Percentiles rank a stretch among this genome's conserved stretches.
Evolutionary conservation across 2,113 vertebrate species (phyloP).

Genomic region (Verasper variegatus): DNA sequence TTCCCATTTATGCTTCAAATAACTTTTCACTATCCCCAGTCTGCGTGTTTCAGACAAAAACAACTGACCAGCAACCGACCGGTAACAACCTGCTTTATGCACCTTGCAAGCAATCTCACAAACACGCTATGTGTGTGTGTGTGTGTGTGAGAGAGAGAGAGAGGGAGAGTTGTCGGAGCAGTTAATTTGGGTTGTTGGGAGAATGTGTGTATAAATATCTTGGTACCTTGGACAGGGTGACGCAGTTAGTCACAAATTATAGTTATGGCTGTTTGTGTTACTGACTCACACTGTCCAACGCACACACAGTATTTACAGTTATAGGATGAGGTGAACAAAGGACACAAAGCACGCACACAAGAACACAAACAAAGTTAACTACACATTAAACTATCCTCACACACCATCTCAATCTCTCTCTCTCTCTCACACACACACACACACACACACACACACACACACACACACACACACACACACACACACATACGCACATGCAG

Average conservation of each 20-base stretch:
- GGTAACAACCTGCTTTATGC: constrained; percentile 32
- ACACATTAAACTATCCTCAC: constrained; percentile 41
- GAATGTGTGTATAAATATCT: constrained; percentile 54
- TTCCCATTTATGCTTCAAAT: constrained; percentile 30
- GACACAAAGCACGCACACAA: constrained; percentile 35
- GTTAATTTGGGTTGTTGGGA: constrained; percentile 46
- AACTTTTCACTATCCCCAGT: constrained; percentile 37
- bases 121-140: background rate
- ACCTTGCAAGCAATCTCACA: background rate
- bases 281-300: no score
- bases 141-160: background rate
- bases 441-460: constrained; percentile 10
- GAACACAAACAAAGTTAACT: constrained; percentile 35
- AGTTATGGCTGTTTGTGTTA: constrained; percentile 43
- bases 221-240: constrained; percentile 56
- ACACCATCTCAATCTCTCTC: background rate
- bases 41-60: constrained; percentile 25
- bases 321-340: constrained; percentile 48
- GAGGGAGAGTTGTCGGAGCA: constrained; percentile 5
- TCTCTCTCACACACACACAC: background rate
- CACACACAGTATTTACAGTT: constrained; percentile 60
- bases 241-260: constrained; percentile 66
- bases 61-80: constrained; percentile 3
- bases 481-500: constrained; percentile 19
- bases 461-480: constrained; percentile 24